Evolutionary conservation across 2,113 vertebrate genomes (phyloP).

Genomic region (Platysteira castanea): DNA sequence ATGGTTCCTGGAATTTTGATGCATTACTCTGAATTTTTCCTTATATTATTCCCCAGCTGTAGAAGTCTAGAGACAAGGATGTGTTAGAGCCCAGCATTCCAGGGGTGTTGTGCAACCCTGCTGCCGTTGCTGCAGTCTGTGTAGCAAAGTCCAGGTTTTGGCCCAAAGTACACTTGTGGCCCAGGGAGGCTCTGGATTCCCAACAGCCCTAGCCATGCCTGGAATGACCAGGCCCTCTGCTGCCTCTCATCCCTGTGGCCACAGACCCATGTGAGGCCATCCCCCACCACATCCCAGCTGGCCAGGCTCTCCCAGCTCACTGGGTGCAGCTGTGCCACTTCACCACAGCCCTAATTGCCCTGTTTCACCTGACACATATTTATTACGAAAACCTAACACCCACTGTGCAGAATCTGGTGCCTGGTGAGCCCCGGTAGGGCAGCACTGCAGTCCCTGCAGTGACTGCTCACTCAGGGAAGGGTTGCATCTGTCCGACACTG

Average conservation of each 20-base stretch:
- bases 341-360: background rate
- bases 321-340: background rate
- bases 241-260: background rate
- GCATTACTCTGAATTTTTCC: background rate
- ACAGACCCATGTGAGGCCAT: accelerated
- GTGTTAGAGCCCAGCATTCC: accelerated
- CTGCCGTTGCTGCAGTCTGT: background rate
- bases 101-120: background rate
- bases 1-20: background rate
- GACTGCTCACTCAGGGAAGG: background rate
- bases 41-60: background rate
- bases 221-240: accelerated
- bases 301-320: background rate
- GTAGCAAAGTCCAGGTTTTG: background rate
- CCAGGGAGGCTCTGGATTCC: accelerated
- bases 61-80: background rate
- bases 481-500: constrained; percentile 3
- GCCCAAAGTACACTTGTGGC: no score
- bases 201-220: background rate
- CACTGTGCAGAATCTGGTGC: background rate
- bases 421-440: background rate
- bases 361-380: background rate
- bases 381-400: background rate
- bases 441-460: background rate
- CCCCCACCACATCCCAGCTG: no score